Conservation (phyloP, 2,888 invertebrate species). For the Pocota personata region DNA sequence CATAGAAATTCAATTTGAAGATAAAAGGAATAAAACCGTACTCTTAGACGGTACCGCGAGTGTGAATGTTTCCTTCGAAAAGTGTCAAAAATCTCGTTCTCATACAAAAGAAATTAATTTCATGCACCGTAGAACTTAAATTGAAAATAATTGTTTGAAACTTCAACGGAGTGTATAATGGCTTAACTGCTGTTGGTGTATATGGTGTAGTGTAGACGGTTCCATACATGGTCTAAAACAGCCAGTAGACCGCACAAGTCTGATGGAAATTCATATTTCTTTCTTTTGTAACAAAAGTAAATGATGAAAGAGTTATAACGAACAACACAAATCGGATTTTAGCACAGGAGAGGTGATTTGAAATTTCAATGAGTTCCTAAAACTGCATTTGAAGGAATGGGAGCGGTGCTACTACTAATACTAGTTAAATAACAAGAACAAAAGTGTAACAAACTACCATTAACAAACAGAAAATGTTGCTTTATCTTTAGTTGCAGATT, state of each 20-base stretch:
- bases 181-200: conserved; percentile 60
- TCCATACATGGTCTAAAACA: background rate
- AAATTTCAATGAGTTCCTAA: background rate
- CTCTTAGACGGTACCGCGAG: conserved; percentile 13
- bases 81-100: conserved; percentile 69
- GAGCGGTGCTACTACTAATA: background rate
- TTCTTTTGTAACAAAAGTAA: conserved; percentile 31
- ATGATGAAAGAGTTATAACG: conserved; percentile 6
- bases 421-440: background rate
- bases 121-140: conserved; percentile 77
- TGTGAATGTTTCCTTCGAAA: conserved; percentile 51
- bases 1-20: conserved; percentile 61
- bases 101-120: conserved; percentile 77
- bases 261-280: background rate
- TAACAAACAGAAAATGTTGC: background rate
- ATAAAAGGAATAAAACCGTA: conserved; percentile 27
- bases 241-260: background rate
- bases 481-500: background rate
- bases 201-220: conserved; percentile 15
- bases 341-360: background rate
- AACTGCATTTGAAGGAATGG: background rate
- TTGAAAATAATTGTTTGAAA: conserved; percentile 77
- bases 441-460: background rate
- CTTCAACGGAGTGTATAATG: conserved; percentile 70
- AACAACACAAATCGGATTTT: conserved; percentile 6